Evolutionary conservation across 2,113 vertebrate genomes (phyloP).

Genomic region (Nyctereutes procyonoides): DNA sequence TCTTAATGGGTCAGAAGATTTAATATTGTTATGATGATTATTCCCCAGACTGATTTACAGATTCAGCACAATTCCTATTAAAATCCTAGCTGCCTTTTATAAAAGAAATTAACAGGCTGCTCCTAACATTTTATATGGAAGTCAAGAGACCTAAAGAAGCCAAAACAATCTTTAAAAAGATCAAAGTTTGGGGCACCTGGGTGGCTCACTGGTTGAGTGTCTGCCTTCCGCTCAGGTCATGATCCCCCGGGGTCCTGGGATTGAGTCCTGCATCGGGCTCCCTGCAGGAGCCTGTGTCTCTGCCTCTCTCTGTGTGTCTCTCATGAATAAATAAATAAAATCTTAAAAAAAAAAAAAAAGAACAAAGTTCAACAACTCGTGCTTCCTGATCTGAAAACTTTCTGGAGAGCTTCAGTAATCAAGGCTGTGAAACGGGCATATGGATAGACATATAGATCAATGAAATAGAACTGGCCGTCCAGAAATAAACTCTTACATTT

Average conservation of each 20-base stretch:
- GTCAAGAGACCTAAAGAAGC: not conserved
- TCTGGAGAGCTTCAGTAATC: not conserved
- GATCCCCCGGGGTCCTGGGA: too few relatives aligned
- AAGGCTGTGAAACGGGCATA: not conserved
- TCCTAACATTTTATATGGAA: not conserved
- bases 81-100: not conserved
- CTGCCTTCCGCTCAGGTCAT: too few relatives aligned
- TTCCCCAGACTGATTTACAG: not conserved
- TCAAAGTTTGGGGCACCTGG: too few relatives aligned
- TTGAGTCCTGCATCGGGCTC: too few relatives aligned
- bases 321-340: too few relatives aligned
- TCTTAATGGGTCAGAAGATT: not conserved
- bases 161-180: not conserved
- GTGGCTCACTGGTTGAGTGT: too few relatives aligned
- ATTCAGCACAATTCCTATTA: not conserved
- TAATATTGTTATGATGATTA: not conserved
- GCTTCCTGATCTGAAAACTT: not conserved
- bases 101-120: not conserved
- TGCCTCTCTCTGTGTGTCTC: too few relatives aligned
- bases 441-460: not conserved
- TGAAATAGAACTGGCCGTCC: not conserved
- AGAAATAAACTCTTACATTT: constrained; percentile 10
- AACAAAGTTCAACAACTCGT: not conserved
- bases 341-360: not conserved
- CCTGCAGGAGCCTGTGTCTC: too few relatives aligned